phyloP scores from a whole-genome alignment of 1,140 invertebrate genomes.

The Drosophila ercepeae region DNA sequence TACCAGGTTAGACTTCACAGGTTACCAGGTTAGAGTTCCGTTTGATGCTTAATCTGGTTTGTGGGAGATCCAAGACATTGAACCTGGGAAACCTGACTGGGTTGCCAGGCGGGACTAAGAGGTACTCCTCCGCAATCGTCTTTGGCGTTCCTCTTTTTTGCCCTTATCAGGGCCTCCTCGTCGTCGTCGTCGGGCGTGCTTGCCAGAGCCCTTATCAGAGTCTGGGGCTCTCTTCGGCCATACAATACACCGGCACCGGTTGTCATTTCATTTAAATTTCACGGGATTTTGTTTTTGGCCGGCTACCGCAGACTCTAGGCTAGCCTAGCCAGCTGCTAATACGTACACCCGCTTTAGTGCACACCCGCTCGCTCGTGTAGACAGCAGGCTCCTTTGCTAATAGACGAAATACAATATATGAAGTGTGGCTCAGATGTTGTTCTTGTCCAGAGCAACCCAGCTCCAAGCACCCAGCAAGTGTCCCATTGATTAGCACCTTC shows the following conservation, averaged over 20 bases:
- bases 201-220: constrained; percentile 35
- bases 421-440: constrained; percentile 8
- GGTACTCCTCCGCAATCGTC: constrained; percentile 8
- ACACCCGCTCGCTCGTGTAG: constrained; percentile 13
- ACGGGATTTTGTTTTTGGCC: constrained; percentile 23
- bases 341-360: background rate
- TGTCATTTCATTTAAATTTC: constrained; percentile 39
- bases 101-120: constrained; percentile 35
- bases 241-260: background rate
- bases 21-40: too few species aligned
- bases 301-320: background rate
- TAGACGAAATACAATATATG: too few species aligned
- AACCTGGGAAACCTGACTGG: background rate
- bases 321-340: constrained; percentile 2
- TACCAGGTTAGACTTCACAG: too few species aligned
- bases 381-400: constrained; percentile 13
- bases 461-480: constrained; percentile 10
- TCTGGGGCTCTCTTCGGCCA: constrained; percentile 26
- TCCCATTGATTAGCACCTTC: constrained; percentile 20
- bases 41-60: too few species aligned
- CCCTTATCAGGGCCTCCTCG: constrained; percentile 13
- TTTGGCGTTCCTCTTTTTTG: background rate
- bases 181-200: background rate
- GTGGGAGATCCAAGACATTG: constrained; percentile 10
- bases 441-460: too few species aligned